Conservation (phyloP, 2,797 vertebrate species). For the Hypotaenidia philippensis region DNA sequence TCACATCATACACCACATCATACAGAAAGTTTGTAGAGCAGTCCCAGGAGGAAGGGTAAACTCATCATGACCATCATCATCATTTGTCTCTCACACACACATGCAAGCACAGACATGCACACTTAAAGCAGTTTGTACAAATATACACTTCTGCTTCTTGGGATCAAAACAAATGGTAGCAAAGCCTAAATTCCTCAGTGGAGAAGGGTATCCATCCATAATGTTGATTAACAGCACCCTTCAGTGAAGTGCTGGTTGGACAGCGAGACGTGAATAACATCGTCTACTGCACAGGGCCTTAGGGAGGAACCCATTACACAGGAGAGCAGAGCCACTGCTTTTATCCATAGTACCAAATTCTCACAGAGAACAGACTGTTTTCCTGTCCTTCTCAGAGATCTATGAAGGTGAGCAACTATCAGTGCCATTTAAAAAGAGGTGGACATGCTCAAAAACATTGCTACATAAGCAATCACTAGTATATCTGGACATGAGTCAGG, state of each 20-base stretch:
- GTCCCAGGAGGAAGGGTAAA: not conserved
- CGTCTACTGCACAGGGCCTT: not conserved
- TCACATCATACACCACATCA: not conserved
- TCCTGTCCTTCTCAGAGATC: not conserved
- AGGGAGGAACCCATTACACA: not conserved
- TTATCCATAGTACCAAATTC: not conserved
- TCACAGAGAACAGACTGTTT: not conserved
- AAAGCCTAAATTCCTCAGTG: not conserved
- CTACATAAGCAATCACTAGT: not conserved
- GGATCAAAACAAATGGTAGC: not conserved
- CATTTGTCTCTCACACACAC: not conserved
- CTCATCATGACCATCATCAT: not conserved
- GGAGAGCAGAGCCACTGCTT: not conserved
- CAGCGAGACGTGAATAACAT: not conserved
- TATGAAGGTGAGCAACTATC: not conserved
- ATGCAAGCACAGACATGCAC: fast-evolving
- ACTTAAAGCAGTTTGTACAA: not conserved
- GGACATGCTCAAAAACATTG: not conserved
- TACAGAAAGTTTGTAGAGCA: not conserved
- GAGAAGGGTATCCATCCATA: not conserved
- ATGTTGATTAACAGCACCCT: not conserved
- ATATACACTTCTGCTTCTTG: not conserved
- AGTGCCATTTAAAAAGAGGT: not conserved
- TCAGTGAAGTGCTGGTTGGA: not conserved
- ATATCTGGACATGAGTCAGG: not conserved